Evolutionary conservation across 2,888 invertebrate genomes (phyloP).

Genomic region (Euplexia lucipara): DNA sequence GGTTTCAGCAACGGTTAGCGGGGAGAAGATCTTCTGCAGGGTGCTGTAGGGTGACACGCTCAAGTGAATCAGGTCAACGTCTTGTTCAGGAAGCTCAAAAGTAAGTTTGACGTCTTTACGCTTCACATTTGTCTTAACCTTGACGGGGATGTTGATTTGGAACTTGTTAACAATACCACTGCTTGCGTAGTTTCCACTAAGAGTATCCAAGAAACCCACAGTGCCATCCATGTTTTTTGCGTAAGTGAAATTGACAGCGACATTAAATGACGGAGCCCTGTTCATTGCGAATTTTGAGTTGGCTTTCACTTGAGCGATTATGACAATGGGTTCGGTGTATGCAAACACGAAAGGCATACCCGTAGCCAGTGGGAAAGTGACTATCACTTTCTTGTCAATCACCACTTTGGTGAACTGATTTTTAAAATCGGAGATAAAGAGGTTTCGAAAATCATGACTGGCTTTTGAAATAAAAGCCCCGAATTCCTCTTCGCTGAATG

Average conservation of each 20-base stretch:
- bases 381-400: slow-evolving; percentile 89
- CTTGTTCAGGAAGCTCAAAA: slow-evolving; percentile 87
- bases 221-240: slow-evolving; percentile 91
- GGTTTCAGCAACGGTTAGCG: slow-evolving; percentile 87
- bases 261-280: slow-evolving; percentile 67
- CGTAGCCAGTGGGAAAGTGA: slow-evolving; percentile 93
- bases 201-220: slow-evolving; percentile 92
- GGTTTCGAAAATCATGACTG: slow-evolving; percentile 71
- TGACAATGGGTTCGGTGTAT: slow-evolving; percentile 91
- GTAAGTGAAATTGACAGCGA: slow-evolving; percentile 87
- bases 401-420: slow-evolving; percentile 91
- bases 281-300: slow-evolving; percentile 64
- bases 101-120: slow-evolving; percentile 83
- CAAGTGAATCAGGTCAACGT: slow-evolving; percentile 89
- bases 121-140: slow-evolving; percentile 84
- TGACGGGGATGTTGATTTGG: slow-evolving; percentile 91
- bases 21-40: slow-evolving; percentile 88
- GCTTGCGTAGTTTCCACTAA: slow-evolving; percentile 91
- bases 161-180: slow-evolving; percentile 92
- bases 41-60: slow-evolving; percentile 92
- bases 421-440: slow-evolving; percentile 83
- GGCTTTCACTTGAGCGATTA: slow-evolving; percentile 80
- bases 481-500: slow-evolving; percentile 90
- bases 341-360: slow-evolving; percentile 93
- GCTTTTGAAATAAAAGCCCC: slow-evolving; percentile 81